Conservation (phyloP, 2,797 vertebrate genomes). For the Bovichtus variegatus region DNA sequence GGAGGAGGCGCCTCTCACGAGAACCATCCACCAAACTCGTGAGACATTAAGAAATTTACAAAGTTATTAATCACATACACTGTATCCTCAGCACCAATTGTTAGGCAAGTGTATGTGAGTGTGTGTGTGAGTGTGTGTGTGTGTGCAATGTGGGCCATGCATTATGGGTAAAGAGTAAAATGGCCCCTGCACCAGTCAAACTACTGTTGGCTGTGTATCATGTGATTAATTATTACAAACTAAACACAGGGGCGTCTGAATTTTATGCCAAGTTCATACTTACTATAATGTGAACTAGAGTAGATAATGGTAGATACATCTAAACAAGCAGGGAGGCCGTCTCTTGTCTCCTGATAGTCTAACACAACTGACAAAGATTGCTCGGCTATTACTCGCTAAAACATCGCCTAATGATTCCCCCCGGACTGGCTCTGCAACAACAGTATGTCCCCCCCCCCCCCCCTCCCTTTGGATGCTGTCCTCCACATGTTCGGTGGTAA, state of each 20-base stretch:
- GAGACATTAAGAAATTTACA: conserved; percentile 72
- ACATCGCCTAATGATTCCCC: conserved; percentile 39
- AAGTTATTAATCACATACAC: conserved; percentile 64
- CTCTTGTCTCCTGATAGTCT: conserved; percentile 73
- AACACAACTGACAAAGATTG: conserved; percentile 67
- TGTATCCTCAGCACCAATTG: conserved; percentile 75
- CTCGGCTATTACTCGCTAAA: conserved; percentile 51
- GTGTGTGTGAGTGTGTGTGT: conserved; percentile 46
- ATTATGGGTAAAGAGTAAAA: conserved; percentile 38
- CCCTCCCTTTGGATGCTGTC: neutral
- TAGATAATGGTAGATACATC: conserved; percentile 60
- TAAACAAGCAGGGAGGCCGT: conserved; percentile 68
- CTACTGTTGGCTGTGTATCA: conserved; percentile 43
- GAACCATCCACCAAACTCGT: conserved; percentile 52
- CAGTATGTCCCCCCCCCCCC: conserved; percentile 12
- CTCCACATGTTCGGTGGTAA: neutral
- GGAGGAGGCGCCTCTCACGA: conserved; percentile 37
- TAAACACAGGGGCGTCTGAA: conserved; percentile 42
- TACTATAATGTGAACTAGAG: conserved; percentile 55
- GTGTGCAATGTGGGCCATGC: conserved; percentile 51
- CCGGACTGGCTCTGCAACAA: conserved; percentile 44
- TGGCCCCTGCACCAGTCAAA: conserved; percentile 24
- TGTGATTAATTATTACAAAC: conserved; percentile 46
- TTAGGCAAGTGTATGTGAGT: conserved; percentile 53
- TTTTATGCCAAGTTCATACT: conserved; percentile 50